Conservation (phyloP, 2,113 vertebrate species). For the Cygnus atratus region DNA sequence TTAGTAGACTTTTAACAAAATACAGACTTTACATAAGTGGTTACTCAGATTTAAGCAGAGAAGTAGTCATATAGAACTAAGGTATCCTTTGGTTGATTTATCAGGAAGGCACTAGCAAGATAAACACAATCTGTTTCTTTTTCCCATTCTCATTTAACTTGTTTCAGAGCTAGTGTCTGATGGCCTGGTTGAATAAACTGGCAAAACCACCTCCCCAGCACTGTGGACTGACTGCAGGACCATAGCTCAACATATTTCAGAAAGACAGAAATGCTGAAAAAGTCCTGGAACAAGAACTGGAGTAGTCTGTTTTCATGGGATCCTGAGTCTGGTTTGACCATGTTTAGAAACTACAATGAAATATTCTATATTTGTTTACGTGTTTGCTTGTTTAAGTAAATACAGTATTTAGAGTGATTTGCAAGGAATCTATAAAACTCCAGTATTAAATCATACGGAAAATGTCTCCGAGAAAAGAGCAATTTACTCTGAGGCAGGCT, state of each 20-base stretch:
- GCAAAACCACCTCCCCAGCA: background rate
- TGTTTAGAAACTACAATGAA: background rate
- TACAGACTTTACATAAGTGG: background rate
- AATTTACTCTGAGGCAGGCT: background rate
- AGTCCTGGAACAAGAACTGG: background rate
- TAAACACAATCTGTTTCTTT: background rate
- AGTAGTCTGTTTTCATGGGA: background rate
- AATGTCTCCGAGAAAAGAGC: background rate
- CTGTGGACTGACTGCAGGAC: background rate
- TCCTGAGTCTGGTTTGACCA: background rate
- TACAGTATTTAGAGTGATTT: background rate
- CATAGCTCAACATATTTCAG: background rate
- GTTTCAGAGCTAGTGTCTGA: background rate
- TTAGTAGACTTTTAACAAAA: background rate
- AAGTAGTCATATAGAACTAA: background rate
- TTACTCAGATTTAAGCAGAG: background rate
- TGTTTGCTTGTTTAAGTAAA: background rate
- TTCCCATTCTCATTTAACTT: background rate
- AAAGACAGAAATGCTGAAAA: background rate
- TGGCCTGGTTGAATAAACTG: background rate
- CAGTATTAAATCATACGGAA: background rate
- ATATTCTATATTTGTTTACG: background rate
- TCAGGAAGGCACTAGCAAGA: background rate
- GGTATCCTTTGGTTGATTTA: background rate
- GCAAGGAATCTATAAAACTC: background rate